Evolutionary conservation across 2,113 vertebrate species (phyloP).

Genomic region (Setophaga petechia): DNA sequence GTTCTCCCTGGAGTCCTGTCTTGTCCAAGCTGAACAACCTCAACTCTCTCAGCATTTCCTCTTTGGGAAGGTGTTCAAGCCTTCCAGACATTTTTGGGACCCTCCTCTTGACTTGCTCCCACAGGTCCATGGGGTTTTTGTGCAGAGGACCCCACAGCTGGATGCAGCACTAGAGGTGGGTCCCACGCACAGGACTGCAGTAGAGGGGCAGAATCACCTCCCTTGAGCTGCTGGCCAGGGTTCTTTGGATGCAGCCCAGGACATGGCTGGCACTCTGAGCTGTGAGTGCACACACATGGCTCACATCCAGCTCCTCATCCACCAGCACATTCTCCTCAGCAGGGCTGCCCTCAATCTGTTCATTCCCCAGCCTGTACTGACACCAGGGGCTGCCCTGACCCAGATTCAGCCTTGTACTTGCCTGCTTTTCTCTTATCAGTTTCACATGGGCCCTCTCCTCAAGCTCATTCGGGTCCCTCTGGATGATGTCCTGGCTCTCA

Average conservation of each 20-base stretch:
- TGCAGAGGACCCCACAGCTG: background rate
- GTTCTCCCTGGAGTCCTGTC: background rate
- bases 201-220: background rate
- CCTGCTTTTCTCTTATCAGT: background rate
- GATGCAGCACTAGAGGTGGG: no score
- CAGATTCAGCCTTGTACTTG: background rate
- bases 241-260: background rate
- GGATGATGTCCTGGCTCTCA: fast-evolving
- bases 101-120: background rate
- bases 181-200: background rate
- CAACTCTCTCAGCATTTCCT: background rate
- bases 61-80: background rate
- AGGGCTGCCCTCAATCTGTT: background rate
- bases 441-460: background rate
- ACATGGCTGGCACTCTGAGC: background rate
- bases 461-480: background rate
- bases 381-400: background rate
- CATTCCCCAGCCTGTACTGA: background rate
- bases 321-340: background rate
- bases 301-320: background rate
- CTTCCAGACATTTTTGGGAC: background rate
- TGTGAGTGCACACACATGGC: background rate
- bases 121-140: background rate
- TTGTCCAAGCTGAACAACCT: background rate
- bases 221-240: background rate